Conservation (phyloP, 2,888 invertebrate genomes). For the Amblyteles armatorius region DNA sequence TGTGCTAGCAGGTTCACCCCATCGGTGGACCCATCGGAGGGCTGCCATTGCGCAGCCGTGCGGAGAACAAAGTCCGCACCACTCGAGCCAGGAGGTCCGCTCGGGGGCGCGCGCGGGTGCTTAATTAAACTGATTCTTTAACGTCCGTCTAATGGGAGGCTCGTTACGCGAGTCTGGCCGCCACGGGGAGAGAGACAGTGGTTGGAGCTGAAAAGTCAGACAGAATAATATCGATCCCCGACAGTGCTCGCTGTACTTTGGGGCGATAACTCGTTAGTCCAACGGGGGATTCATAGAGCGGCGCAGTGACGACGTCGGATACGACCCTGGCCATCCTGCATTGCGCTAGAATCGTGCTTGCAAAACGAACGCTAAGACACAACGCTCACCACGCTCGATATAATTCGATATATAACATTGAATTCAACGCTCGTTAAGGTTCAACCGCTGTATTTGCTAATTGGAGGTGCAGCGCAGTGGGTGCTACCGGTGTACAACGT, state of each 20-base stretch:
- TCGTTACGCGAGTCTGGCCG: slow-evolving; percentile 68
- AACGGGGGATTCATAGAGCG: slow-evolving; percentile 22
- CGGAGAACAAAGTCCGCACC: slow-evolving; percentile 63
- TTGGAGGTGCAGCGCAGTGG: slow-evolving; percentile 61
- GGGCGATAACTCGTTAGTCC: slow-evolving; percentile 63
- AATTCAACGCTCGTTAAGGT: slow-evolving; percentile 69
- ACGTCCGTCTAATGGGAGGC: slow-evolving; percentile 71
- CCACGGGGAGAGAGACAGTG: slow-evolving; percentile 34
- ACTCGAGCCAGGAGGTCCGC: slow-evolving; percentile 49
- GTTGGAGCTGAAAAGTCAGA: slow-evolving; percentile 54
- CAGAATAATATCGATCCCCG: slow-evolving; percentile 68
- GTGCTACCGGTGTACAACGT: slow-evolving; percentile 19
- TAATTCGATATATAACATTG: slow-evolving; percentile 69
- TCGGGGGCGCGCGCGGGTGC: slow-evolving; percentile 52
- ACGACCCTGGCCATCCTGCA: slow-evolving; percentile 27
- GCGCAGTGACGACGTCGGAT: slow-evolving; percentile 1
- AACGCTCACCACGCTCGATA: slow-evolving; percentile 48
- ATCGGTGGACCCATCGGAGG: slow-evolving; percentile 37
- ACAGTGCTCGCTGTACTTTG: slow-evolving; percentile 30
- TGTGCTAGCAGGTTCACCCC: slow-evolving; percentile 36
- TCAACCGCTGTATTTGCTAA: slow-evolving; percentile 67
- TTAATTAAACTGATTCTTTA: slow-evolving; percentile 73
- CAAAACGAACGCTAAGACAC: slow-evolving; percentile 43
- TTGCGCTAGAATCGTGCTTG: slow-evolving; percentile 49
- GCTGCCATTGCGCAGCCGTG: slow-evolving; percentile 56